Conservation (phyloP, 2,113 vertebrate species). For the Etheostoma spectabile region DNA sequence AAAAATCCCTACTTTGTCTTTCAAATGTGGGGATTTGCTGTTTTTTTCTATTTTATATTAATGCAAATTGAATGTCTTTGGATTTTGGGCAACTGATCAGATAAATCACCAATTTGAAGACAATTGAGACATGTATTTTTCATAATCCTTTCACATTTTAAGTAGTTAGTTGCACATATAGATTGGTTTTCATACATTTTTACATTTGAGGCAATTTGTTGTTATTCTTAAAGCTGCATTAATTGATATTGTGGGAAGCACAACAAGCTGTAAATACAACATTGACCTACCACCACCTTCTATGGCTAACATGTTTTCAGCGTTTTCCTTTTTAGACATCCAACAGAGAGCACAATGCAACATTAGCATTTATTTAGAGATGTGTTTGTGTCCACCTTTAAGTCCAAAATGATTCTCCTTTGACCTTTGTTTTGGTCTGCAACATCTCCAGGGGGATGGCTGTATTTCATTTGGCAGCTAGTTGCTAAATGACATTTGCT, state of each 20-base stretch:
- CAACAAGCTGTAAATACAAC: conserved; percentile 7
- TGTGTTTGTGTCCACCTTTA: neutral
- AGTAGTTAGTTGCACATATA: neutral
- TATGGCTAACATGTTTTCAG: neutral
- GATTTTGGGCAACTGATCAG: neutral
- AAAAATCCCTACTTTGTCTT: neutral
- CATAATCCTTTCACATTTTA: neutral
- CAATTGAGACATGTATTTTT: neutral
- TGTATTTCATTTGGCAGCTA: neutral
- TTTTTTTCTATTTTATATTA: neutral
- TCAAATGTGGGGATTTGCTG: neutral
- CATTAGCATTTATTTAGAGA: conserved; percentile 3
- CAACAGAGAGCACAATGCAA: neutral
- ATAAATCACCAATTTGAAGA: neutral
- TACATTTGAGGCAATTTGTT: neutral
- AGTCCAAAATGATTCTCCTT: neutral
- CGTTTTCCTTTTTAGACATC: neutral
- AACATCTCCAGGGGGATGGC: neutral
- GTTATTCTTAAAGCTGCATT: neutral
- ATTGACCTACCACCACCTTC: neutral
- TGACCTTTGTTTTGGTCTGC: neutral
- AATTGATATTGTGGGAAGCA: neutral
- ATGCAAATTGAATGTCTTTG: neutral
- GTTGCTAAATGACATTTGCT: neutral
- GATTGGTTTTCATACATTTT: neutral